Conservation (phyloP, 2,888 invertebrate genomes). For the Caenorhabditis zanzibari region DNA sequence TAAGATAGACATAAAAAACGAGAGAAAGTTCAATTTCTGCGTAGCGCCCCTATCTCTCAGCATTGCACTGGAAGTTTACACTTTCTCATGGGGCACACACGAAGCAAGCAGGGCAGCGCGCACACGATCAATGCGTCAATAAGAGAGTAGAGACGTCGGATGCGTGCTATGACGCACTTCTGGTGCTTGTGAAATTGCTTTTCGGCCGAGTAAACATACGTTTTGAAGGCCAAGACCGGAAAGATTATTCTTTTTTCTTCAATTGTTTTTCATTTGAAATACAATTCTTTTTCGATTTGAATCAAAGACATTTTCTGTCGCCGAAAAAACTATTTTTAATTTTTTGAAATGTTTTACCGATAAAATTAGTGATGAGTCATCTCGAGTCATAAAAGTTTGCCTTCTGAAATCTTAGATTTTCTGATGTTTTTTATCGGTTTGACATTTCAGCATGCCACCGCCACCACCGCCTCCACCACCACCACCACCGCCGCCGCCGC, state of each 20-base stretch:
- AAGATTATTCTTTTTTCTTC: slow-evolving; percentile 52
- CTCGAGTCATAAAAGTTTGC: slow-evolving; percentile 46
- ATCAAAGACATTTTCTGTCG: not conserved
- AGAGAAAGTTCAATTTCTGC: slow-evolving; percentile 57
- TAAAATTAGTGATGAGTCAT: slow-evolving; percentile 56
- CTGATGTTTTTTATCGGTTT: not conserved
- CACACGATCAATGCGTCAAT: slow-evolving; percentile 50
- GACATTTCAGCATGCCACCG: slow-evolving; percentile 51
- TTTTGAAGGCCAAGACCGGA: slow-evolving; percentile 41
- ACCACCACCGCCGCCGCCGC: slow-evolving; percentile 72
- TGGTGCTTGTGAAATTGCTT: slow-evolving; percentile 20
- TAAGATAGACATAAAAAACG: slow-evolving; percentile 25
- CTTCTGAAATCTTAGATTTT: not conserved
- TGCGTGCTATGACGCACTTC: slow-evolving; percentile 5
- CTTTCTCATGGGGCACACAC: slow-evolving; percentile 61
- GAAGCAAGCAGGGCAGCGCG: slow-evolving; percentile 61
- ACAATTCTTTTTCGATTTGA: not conserved
- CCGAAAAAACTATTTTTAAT: not conserved
- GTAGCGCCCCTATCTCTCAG: slow-evolving; percentile 64
- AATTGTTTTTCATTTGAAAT: slow-evolving; percentile 46
- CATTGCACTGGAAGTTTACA: slow-evolving; percentile 53
- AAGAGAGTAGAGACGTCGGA: not conserved
- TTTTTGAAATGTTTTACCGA: slow-evolving; percentile 19
- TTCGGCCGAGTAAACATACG: slow-evolving; percentile 37
- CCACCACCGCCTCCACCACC: slow-evolving; percentile 69